A percentile compares a stretch with the other conserved stretches of the same genome.
These are phyloP conservation scores for Cydia fagiglandana DNA, from an alignment of 1,140 invertebrate genomes.

Conservation along the genomic window DNA sequence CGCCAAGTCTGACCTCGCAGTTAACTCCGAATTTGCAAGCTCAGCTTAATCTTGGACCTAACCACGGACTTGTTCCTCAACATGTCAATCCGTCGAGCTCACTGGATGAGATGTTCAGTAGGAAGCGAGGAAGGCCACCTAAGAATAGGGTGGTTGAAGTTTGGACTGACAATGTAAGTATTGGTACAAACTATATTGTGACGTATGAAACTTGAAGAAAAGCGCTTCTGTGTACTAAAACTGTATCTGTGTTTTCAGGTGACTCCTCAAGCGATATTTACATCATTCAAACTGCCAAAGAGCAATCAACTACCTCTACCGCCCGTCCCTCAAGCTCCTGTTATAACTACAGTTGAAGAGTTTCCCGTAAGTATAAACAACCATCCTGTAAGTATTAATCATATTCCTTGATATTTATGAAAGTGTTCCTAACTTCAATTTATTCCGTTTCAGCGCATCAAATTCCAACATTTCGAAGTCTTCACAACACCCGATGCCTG, in stretches of 20 bases:
- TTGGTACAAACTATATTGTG: constrained; percentile 1
- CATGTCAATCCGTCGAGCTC: constrained; percentile 85
- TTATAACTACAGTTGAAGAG: constrained; percentile 78
- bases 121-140: constrained; percentile 93
- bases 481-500: constrained; percentile 71
- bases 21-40: constrained; percentile 69
- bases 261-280: constrained; percentile 94
- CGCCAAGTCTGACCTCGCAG: constrained; percentile 76
- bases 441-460: constrained; percentile 68
- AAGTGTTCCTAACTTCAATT: constrained; percentile 22
- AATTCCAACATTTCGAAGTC: constrained; percentile 77
- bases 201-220: too few species aligned
- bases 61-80: constrained; percentile 64
- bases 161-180: constrained; percentile 89
- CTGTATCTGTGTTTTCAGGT: constrained; percentile 63
- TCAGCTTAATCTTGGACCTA: constrained; percentile 66
- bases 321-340: constrained; percentile 71
- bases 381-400: too few species aligned
- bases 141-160: constrained; percentile 96
- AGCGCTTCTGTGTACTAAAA: constrained; percentile 35
- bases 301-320: constrained; percentile 78
- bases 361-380: constrained; percentile 67
- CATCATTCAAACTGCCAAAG: constrained; percentile 94
- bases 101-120: constrained; percentile 92
- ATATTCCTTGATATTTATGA: too few species aligned